Evolutionary conservation across 2,888 invertebrate genomes (phyloP), one percentile per base, ranked within the genome.

Genomic region (Idaea dimidiata): DNA sequence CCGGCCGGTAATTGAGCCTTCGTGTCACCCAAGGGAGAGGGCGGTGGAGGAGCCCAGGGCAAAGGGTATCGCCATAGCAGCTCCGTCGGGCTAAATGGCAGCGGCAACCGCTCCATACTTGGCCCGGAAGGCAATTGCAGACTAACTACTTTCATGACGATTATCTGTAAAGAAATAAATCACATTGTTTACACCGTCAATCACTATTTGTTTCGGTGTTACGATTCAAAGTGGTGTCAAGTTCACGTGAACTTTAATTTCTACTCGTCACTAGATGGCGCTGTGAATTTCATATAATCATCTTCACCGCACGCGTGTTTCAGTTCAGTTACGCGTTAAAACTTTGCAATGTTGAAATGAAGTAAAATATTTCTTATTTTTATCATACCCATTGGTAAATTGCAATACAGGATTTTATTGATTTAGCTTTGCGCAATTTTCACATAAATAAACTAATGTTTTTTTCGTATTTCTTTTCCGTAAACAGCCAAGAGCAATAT

Each of bases 31-130:
- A 96, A 93, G 10, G 97, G 96, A 31, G 95, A 95, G 24, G 94
- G 94, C 17, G 93, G 93, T 66, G 94, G 94, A 58, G 94, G 94
- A 66, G 96, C 95, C 83, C 96, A 96, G 65, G 96, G 95, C 67
- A 96, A 93, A 59, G 97, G 97, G 85, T 97, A 97, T 81, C 97
- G 95, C 97, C 97, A 97, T 62, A 98, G 88, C 63, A 97, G 91
- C 84, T 98, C 97, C 76, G 95, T 94, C 31, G 96, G 95, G 93
- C 95, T 96, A 87, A 97, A 96, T 72, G 96, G 96, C 76, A 97
- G 93, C 85, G 97, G 96, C 74, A 96, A 91, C 78, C 96, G 95
- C 89, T 96, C 95, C 94, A 96, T 95, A 72, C 94, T 94, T 67
- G 94, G 94, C 91, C 95, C 94, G 75, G 95, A 94, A 81, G 95